These are phyloP conservation scores for Gymnoscopelus microlampas DNA, from an alignment of 2,797 vertebrate species.

Conservation along the genomic window DNA sequence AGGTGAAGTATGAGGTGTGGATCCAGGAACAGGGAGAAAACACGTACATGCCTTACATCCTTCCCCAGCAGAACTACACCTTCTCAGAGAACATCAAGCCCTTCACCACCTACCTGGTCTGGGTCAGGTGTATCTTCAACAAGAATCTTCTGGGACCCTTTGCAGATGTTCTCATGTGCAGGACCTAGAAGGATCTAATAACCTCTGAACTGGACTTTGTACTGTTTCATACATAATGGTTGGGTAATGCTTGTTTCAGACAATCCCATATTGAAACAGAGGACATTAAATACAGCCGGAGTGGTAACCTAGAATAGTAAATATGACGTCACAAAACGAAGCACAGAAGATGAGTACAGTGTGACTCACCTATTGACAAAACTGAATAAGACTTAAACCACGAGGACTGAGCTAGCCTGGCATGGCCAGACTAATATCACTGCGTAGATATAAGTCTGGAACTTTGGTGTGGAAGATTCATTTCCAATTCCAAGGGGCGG, in stretches of 20 bases:
- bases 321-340: not conserved
- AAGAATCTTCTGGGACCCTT: constrained; percentile 95
- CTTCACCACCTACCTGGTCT: constrained; percentile 96
- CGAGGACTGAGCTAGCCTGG: constrained; percentile 10
- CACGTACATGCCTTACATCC: constrained; percentile 97
- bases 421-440: no score
- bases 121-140: constrained; percentile 99
- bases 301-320: no score
- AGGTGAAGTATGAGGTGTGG: constrained; percentile 98
- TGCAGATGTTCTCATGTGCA: constrained; percentile 94
- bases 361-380: not conserved
- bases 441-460: no score
- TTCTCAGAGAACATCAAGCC: constrained; percentile 99
- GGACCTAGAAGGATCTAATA: constrained; percentile 81
- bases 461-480: no score
- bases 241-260: constrained; percentile 36
- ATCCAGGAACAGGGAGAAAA: constrained; percentile 99
- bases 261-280: constrained; percentile 23
- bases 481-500: no score
- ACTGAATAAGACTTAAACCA: constrained; percentile 16
- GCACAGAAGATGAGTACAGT: constrained; percentile 16
- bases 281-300: constrained; percentile 15
- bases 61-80: constrained; percentile 96
- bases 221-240: constrained; percentile 14
- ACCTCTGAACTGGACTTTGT: constrained; percentile 22